phyloP scores from a whole-genome alignment of 2,113 vertebrate genomes.

The Melanerpes formicivorus region DNA sequence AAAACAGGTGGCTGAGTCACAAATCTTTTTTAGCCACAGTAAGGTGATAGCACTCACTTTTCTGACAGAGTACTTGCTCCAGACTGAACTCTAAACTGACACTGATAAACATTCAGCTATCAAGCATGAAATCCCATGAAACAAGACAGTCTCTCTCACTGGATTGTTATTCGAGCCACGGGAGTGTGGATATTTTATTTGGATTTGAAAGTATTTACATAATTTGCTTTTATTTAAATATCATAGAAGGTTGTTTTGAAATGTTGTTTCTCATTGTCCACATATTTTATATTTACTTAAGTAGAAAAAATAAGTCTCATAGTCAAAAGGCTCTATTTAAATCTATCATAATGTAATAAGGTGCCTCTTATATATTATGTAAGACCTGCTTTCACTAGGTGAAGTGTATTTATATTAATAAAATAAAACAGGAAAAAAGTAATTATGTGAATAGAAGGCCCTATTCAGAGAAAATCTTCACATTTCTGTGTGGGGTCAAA shows the following conservation, averaged over 20 bases:
- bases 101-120: neutral
- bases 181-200: neutral
- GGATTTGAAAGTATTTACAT: slow-evolving; percentile 21
- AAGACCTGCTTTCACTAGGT: slow-evolving; percentile 56
- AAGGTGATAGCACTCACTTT: neutral
- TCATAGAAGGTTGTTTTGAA: slow-evolving; percentile 8
- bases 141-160: neutral
- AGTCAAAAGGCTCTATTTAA: slow-evolving; percentile 56
- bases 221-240: slow-evolving; percentile 8
- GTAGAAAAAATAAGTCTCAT: slow-evolving; percentile 45
- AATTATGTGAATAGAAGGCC: slow-evolving; percentile 49
- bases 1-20: neutral
- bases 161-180: neutral
- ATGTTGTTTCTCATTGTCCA: slow-evolving; percentile 21
- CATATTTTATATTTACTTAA: slow-evolving; percentile 30
- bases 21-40: neutral
- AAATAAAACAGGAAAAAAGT: slow-evolving; percentile 59
- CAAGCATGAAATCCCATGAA: neutral
- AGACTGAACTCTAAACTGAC: neutral
- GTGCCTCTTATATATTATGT: slow-evolving; percentile 60
- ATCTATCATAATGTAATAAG: slow-evolving; percentile 61
- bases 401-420: slow-evolving; percentile 67
- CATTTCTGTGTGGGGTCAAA: slow-evolving; percentile 68
- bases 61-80: neutral
- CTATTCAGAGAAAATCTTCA: slow-evolving; percentile 65